These are phyloP conservation scores for Clanis bilineata DNA, from an alignment of 2,888 invertebrate genomes.

Conservation along the genomic window DNA sequence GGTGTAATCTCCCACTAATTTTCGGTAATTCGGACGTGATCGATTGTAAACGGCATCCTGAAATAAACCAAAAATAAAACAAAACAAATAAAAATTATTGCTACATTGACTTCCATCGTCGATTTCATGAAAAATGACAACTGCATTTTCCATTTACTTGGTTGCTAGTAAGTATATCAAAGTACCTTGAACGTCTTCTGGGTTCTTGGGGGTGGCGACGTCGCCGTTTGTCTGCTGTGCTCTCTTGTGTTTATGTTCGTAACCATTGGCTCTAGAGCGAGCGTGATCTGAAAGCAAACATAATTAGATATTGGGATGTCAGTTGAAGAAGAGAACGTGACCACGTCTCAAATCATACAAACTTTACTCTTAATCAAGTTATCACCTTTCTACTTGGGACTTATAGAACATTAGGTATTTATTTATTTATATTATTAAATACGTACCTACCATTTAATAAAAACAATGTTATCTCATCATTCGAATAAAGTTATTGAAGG, in stretches of 20 bases:
- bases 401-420: too few relatives aligned
- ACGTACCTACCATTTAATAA: too few relatives aligned
- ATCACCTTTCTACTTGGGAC: too few relatives aligned
- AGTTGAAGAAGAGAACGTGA: not conserved
- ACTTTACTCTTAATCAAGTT: too few relatives aligned
- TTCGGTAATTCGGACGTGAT: constrained; percentile 43
- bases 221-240: constrained; percentile 54
- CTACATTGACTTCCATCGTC: too few relatives aligned
- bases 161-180: not conserved
- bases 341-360: too few relatives aligned
- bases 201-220: constrained; percentile 41
- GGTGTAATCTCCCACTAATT: constrained; percentile 37
- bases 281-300: constrained; percentile 55
- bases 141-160: not conserved
- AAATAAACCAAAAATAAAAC: constrained; percentile 42
- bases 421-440: too few relatives aligned
- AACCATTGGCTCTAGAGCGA: constrained; percentile 61
- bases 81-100: not conserved
- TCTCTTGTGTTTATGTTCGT: constrained; percentile 63
- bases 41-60: constrained; percentile 58
- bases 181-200: constrained; percentile 46
- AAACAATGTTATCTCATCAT: too few relatives aligned
- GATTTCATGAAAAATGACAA: too few relatives aligned
- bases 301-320: not conserved
- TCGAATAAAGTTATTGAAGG: too few relatives aligned